phyloP scores from a whole-genome alignment of 2,888 invertebrate genomes.

The Cosmia trapezina region DNA sequence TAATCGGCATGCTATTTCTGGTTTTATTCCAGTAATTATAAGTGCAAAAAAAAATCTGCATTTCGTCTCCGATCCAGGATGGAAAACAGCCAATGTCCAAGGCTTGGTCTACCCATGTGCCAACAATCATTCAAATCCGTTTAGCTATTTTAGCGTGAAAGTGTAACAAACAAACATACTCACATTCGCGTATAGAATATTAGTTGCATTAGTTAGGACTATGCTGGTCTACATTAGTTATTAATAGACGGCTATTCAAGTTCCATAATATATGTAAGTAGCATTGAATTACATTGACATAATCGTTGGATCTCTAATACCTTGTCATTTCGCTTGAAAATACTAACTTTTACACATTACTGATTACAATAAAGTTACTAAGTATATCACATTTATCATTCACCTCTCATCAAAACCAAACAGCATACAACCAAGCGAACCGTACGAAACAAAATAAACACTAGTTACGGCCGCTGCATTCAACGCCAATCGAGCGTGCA shows the following conservation, averaged over 20 bases:
- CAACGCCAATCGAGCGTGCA: slow-evolving; percentile 51
- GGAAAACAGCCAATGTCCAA: no score
- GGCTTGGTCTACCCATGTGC: no score
- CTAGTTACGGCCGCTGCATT: slow-evolving; percentile 55
- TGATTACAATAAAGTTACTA: neutral
- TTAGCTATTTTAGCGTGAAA: no score
- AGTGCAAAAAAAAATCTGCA: no score
- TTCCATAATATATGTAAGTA: neutral
- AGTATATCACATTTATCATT: neutral
- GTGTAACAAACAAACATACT: no score
- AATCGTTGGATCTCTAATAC: neutral
- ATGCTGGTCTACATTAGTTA: neutral
- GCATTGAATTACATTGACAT: neutral
- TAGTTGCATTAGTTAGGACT: no score
- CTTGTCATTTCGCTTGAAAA: neutral
- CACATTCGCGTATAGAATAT: no score
- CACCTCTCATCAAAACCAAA: slow-evolving; percentile 10
- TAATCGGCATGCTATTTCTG: neutral
- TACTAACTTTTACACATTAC: neutral
- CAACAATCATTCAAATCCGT: no score
- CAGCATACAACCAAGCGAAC: slow-evolving; percentile 21
- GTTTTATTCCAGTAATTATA: no score
- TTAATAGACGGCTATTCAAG: neutral
- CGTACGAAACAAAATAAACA: slow-evolving; percentile 48
- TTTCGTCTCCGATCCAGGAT: no score